These are phyloP conservation scores for Napeogenes inachia DNA, from an alignment of 2,888 invertebrate genomes.

Conservation along the genomic window DNA sequence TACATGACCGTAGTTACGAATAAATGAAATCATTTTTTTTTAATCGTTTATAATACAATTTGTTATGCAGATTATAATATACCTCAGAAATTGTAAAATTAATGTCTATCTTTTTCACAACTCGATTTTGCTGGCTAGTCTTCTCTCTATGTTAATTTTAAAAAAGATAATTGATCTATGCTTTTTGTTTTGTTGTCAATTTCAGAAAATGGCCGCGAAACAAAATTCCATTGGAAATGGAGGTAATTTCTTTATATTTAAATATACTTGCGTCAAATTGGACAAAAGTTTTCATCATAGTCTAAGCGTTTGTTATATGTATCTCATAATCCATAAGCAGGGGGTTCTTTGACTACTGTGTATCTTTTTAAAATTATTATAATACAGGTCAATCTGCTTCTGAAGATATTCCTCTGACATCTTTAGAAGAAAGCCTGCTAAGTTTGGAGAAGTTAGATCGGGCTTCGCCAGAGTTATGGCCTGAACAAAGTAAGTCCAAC, in stretches of 20 bases:
- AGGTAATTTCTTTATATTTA: conserved; percentile 61
- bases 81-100: no score
- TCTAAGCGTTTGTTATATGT: no score
- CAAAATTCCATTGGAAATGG: conserved; percentile 79
- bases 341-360: neutral
- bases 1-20: no score
- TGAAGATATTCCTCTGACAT: conserved; percentile 72
- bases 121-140: neutral
- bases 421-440: conserved; percentile 85
- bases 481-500: conserved; percentile 89
- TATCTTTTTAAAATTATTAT: conserved; percentile 7
- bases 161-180: conserved; percentile 17
- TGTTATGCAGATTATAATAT: no score
- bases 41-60: no score
- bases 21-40: no score
- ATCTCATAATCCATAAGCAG: no score
- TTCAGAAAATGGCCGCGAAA: conserved; percentile 81
- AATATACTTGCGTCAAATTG: neutral
- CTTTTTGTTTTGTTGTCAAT: conserved; percentile 39
- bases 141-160: conserved; percentile 21
- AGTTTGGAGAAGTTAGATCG: conserved; percentile 95
- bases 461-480: conserved; percentile 97
- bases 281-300: no score
- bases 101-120: no score
- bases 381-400: conserved; percentile 57